Percentiles rank a stretch among this genome's conserved stretches.
Evolutionary conservation across 2,888 invertebrate genomes (phyloP).

Genomic region (Amaurobius ferox): DNA sequence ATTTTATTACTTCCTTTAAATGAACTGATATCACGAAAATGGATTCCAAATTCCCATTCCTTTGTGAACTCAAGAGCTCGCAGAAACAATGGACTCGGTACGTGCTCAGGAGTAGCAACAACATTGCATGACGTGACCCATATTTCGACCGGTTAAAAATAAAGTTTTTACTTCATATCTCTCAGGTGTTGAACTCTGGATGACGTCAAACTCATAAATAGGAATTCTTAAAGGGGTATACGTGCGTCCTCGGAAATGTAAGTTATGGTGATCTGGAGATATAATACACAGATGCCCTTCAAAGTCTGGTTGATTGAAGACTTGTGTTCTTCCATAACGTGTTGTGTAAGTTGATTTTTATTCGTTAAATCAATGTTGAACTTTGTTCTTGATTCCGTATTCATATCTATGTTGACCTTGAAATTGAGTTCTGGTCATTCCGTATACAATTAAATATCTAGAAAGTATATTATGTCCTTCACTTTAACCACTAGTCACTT

Average conservation of each 20-base stretch:
- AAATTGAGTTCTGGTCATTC: too few relatives aligned
- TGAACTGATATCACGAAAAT: not conserved
- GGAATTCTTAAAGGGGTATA: not conserved
- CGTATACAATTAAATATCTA: too few relatives aligned
- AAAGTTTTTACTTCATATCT: not conserved
- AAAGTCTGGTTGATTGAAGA: too few relatives aligned
- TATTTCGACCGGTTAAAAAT: not conserved
- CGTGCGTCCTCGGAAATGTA: not conserved
- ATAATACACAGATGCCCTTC: not conserved
- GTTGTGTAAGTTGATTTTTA: too few relatives aligned
- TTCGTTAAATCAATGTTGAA: too few relatives aligned
- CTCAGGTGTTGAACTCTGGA: not conserved
- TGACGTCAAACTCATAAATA: not conserved
- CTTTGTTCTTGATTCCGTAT: too few relatives aligned
- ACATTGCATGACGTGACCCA: not conserved
- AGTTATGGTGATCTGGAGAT: not conserved
- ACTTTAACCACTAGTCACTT: too few relatives aligned
- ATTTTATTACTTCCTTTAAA: not conserved
- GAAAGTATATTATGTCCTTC: too few relatives aligned
- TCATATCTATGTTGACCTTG: too few relatives aligned
- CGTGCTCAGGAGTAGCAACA: not conserved
- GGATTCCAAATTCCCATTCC: not conserved
- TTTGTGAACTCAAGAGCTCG: not conserved
- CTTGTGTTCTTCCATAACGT: too few relatives aligned
- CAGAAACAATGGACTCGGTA: not conserved